A percentile compares a stretch with the other conserved stretches of the same genome.
phyloP scores from a whole-genome alignment of 2,113 vertebrate genomes.

The Aythya baeri region DNA sequence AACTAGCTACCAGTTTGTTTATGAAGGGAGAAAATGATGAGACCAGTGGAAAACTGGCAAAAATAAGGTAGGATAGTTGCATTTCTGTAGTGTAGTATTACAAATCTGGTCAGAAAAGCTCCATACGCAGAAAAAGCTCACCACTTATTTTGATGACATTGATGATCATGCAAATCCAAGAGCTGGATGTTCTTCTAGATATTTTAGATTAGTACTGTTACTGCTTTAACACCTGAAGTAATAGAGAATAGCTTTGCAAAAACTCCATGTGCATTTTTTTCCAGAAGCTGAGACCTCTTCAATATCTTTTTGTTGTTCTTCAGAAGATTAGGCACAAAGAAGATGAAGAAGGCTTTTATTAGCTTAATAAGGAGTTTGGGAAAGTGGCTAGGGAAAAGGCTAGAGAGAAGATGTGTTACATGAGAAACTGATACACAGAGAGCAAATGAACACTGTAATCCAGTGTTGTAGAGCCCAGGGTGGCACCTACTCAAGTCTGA shows the following conservation, averaged over 20 bases:
- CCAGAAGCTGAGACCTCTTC: not conserved
- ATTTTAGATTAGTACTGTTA: not conserved
- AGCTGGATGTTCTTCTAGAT: not conserved
- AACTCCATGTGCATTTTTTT: not conserved
- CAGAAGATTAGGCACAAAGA: not conserved
- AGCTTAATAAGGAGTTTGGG: not conserved
- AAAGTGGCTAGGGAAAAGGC: not conserved
- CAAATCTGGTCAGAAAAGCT: not conserved
- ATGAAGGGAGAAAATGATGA: not conserved
- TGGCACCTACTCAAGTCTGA: not conserved
- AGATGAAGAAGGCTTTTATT: not conserved
- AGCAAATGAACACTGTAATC: not conserved
- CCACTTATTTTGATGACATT: not conserved
- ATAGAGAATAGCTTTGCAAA: not conserved
- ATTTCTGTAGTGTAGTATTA: not conserved
- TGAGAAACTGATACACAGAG: not conserved
- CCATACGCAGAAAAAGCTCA: not conserved
- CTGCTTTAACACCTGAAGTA: not conserved
- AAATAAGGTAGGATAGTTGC: not conserved
- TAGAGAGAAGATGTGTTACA: not conserved
- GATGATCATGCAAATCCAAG: not conserved
- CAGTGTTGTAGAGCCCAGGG: not conserved
- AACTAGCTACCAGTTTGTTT: constrained; percentile 20
- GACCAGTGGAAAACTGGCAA: not conserved
- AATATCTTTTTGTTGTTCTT: not conserved